A percentile compares a stretch with the other conserved stretches of the same genome.
phyloP scores from a whole-genome alignment of 2,113 vertebrate genomes.

The Brachypodius melanocephalos region DNA sequence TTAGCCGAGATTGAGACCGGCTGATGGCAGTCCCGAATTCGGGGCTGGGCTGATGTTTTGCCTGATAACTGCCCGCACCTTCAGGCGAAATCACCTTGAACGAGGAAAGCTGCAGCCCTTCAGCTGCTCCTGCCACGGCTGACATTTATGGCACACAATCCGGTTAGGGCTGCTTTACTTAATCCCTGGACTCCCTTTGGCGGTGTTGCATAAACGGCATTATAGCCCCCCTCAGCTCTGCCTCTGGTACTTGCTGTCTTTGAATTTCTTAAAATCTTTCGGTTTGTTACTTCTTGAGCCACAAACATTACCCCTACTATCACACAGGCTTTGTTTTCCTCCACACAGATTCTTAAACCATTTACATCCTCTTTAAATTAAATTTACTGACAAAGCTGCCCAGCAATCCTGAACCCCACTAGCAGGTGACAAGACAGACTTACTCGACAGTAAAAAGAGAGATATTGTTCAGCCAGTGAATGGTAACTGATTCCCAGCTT shows the following conservation, averaged over 20 bases:
- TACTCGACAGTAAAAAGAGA: not conserved
- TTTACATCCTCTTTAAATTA: not conserved
- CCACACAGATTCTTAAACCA: not conserved
- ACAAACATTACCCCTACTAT: not conserved
- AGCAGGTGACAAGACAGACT: not conserved
- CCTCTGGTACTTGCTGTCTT: not conserved
- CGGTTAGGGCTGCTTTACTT: slow-evolving; percentile 30
- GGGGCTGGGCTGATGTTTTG: not conserved
- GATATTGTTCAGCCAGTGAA: not conserved
- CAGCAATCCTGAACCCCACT: not conserved
- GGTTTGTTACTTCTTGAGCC: not conserved
- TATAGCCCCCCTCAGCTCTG: not conserved
- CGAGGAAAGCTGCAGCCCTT: not conserved
- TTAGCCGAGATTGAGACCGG: not conserved
- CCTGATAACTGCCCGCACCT: not conserved
- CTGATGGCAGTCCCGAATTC: too few species aligned
- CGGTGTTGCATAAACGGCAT: slow-evolving; percentile 9
- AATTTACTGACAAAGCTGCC: not conserved
- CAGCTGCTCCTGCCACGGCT: not conserved
- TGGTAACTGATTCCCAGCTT: not conserved
- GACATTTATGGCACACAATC: slow-evolving; percentile 31
- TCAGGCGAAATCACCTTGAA: not conserved
- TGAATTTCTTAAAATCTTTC: not conserved
- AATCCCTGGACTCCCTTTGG: slow-evolving; percentile 7
- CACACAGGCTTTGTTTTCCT: not conserved